These are phyloP conservation scores for Agrypnus murinus DNA, from an alignment of 2,888 invertebrate species.

Conservation along the genomic window DNA sequence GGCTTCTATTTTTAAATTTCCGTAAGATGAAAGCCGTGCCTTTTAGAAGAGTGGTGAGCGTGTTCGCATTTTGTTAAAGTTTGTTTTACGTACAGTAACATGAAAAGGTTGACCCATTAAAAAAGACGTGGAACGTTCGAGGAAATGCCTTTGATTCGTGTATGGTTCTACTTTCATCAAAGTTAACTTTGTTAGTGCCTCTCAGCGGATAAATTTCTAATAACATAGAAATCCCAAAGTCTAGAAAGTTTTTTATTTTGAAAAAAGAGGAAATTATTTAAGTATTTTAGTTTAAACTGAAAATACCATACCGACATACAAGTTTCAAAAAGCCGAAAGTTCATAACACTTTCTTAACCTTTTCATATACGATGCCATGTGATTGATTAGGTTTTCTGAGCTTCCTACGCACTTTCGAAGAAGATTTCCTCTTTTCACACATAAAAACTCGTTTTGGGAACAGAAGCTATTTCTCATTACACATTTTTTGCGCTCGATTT, in stretches of 20 bases:
- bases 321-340: slow-evolving; percentile 5
- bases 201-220: no score
- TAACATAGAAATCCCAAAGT: no score
- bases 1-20: slow-evolving; percentile 29
- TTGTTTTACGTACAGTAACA: slow-evolving; percentile 7
- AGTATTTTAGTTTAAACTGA: slow-evolving; percentile 23
- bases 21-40: slow-evolving; percentile 17
- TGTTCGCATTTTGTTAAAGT: slow-evolving; percentile 12
- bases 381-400: slow-evolving; percentile 30
- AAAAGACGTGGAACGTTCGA: no score
- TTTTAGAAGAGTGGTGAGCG: background rate
- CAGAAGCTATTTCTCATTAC: slow-evolving; percentile 25
- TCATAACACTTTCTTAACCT: slow-evolving; percentile 1
- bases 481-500: slow-evolving; percentile 20
- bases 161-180: no score
- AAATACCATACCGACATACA: no score
- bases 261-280: slow-evolving; percentile 21
- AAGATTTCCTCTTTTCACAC: slow-evolving; percentile 20
- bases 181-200: no score
- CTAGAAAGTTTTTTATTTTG: no score
- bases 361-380: slow-evolving; percentile 24
- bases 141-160: no score
- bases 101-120: background rate
- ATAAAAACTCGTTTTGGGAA: slow-evolving; percentile 8
- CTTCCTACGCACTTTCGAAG: slow-evolving; percentile 16